These are phyloP conservation scores for Botia kubotai DNA, from an alignment of 2,797 vertebrate genomes.

Conservation along the genomic window DNA sequence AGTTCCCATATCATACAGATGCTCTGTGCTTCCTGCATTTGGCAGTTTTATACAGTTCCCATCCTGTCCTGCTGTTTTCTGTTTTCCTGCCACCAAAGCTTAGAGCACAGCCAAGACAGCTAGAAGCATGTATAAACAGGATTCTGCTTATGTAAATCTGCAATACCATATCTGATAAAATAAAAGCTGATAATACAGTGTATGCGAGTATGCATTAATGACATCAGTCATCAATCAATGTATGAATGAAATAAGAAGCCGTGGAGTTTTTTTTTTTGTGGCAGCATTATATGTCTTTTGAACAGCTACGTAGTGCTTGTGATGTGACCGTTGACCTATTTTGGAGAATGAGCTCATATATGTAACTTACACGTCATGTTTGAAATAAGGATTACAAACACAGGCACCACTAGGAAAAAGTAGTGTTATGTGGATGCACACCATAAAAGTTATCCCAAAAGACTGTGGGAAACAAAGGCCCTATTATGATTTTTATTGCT, in stretches of 20 bases:
- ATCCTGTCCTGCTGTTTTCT: constrained; percentile 59
- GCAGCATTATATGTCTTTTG: neutral
- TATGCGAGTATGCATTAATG: neutral
- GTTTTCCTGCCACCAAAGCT: constrained; percentile 30
- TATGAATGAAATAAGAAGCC: too few species aligned
- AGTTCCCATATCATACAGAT: constrained; percentile 59
- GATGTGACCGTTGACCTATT: constrained; percentile 2
- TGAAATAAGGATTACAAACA: constrained; percentile 32
- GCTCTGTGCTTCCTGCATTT: constrained; percentile 60
- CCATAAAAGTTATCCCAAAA: neutral
- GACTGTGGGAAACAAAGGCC: neutral
- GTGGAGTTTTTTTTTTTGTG: too few species aligned
- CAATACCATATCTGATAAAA: neutral
- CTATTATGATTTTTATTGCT: constrained; percentile 20
- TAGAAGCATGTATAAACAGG: constrained; percentile 38
- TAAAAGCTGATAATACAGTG: neutral
- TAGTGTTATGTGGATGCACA: too few species aligned
- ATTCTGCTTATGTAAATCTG: constrained; percentile 30
- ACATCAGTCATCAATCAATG: neutral
- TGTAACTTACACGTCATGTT: neutral
- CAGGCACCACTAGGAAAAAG: constrained; percentile 17
- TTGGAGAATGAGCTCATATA: constrained; percentile 17
- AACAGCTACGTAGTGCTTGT: constrained; percentile 10
- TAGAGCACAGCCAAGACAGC: constrained; percentile 21
- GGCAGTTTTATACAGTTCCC: constrained; percentile 58